These are phyloP conservation scores for Epizoanthus illoricatus DNA, from an alignment of 92 coral and sea anemone genomes.

Conservation along the genomic window DNA sequence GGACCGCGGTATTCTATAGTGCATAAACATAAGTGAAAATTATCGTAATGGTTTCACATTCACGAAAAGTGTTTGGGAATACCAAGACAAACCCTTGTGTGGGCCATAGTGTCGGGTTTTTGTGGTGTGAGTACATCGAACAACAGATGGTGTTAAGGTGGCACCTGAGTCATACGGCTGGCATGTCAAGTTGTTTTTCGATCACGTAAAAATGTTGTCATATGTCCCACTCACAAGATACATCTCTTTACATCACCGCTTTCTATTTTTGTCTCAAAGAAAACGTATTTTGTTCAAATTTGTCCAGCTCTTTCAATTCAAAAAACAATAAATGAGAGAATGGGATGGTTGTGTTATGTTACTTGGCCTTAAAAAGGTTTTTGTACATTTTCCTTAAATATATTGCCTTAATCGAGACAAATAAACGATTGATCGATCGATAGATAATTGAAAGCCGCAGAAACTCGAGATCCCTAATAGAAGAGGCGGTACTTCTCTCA, in stretches of 20 bases:
- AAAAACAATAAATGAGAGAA: not conserved
- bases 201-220: not conserved
- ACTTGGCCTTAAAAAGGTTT: too few species aligned
- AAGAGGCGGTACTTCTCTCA: slow-evolving; percentile 1
- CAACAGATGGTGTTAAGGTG: slow-evolving; percentile 23
- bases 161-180: not conserved
- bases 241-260: not conserved
- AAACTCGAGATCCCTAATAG: slow-evolving; percentile 1
- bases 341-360: not conserved
- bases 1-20: not conserved
- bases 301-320: not conserved
- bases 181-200: not conserved
- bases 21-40: not conserved
- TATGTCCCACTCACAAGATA: not conserved
- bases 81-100: not conserved
- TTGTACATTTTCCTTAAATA: too few species aligned
- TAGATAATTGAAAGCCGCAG: not conserved
- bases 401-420: not conserved
- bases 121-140: not conserved
- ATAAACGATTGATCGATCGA: not conserved
- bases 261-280: slow-evolving; percentile 2
- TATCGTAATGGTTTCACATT: not conserved
- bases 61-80: not conserved
- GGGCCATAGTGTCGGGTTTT: not conserved
- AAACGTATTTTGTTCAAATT: not conserved